Evolutionary conservation across 2,113 vertebrate species (phyloP), one percentile per base, ranked within the genome.

Genomic region (Rhinopithecus roxellana): DNA sequence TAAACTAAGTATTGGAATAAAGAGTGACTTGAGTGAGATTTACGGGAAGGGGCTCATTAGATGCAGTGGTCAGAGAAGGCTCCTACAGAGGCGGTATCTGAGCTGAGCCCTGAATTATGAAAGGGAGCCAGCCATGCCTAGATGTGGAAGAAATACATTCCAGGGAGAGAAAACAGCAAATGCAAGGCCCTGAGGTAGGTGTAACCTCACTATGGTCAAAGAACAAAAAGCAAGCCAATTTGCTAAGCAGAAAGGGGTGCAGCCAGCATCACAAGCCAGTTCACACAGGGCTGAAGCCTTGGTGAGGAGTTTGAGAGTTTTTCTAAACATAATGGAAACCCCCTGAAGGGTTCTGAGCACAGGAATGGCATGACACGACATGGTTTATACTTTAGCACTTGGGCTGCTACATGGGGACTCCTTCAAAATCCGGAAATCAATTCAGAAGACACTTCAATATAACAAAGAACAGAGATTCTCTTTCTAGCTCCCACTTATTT

Each of bases 351-450:
- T n/a, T 82, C 52, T 87, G 45, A 22, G 74, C 52, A 61, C 1
- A 57, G 9, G 38, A 43, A 38, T 4, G 5, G 3, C 43, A n/a
- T 3, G 22, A 59, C 57, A 12, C 1, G 55, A 40, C 20, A 3
- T 5, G 27, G 50, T 52, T 48, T 32, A 38, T 4, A 40, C 6
- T 45, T 48, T 1, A 17, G 52, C 17, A 13, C 69, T 4, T 59
- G 43, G 40, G 50, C n/a, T 86, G 55, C 17, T 27, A 75, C 3
- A 0, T 6, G 18, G 74, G 32, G 38, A 92, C 90, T 3, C 9
- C 70, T 45, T 80, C 72, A 78, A 52, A 92, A 93, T 78, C n/a
- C 78, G 85, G 91, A 94, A 95, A 89, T 61, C 18, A 84, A 88
- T 25, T 88, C 93, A 84, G 45, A 89, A 95, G 45, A 92, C n/a